Conservation (phyloP, 2,113 vertebrate species). For the Notarius quadriscutis region DNA sequence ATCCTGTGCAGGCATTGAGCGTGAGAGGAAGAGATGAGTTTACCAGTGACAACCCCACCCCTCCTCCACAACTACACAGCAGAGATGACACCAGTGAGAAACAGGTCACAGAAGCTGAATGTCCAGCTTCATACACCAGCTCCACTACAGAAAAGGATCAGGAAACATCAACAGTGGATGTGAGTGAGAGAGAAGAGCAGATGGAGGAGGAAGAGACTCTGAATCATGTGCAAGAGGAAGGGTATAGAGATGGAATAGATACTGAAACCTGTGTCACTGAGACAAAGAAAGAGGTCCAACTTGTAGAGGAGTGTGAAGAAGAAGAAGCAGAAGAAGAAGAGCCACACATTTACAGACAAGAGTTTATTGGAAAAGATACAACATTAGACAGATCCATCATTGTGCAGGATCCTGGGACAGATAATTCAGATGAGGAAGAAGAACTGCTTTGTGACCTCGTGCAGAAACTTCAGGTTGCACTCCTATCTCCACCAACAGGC, state of each 20-base stretch:
- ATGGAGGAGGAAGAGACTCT: conserved; percentile 5
- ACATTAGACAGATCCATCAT: background rate
- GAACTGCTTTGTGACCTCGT: conserved; percentile 69
- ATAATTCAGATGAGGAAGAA: conserved; percentile 49
- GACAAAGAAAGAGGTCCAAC: background rate
- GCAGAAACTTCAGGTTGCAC: conserved; percentile 67
- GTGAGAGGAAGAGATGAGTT: background rate
- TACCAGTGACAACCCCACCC: background rate
- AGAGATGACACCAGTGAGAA: conserved; percentile 13
- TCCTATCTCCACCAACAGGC: conserved; percentile 71
- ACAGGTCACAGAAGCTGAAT: background rate
- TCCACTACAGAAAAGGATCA: conserved; percentile 13
- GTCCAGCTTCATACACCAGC: background rate
- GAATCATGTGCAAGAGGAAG: conserved; percentile 18
- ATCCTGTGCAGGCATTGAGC: conserved; percentile 18
- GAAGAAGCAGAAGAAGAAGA: background rate
- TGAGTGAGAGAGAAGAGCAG: background rate
- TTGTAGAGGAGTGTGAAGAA: background rate
- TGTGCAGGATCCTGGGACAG: conserved; percentile 42
- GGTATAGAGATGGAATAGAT: conserved; percentile 2
- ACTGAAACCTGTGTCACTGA: background rate
- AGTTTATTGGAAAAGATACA: conserved; percentile 11
- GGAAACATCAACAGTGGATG: background rate
- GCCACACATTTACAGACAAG: background rate
- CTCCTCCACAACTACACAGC: background rate